Percentiles rank a stretch among this genome's conserved stretches.
Evolutionary conservation across 2,888 invertebrate species (phyloP).

Genomic region (Cheilosia grossa): DNA sequence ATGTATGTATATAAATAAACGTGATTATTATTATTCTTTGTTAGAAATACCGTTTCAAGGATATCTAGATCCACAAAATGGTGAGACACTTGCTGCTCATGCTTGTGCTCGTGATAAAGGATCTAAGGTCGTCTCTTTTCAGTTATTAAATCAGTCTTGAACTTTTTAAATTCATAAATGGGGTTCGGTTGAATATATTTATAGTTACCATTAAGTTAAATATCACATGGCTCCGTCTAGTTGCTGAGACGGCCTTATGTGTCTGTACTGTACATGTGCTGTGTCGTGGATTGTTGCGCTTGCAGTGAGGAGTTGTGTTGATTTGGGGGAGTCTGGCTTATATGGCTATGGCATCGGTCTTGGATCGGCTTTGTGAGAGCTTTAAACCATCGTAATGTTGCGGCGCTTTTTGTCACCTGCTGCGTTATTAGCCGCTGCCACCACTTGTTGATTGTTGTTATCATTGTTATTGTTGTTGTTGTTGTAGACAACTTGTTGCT

Average conservation of each 20-base stretch:
- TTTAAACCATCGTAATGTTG: slow-evolving; percentile 86
- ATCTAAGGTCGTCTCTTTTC: neutral
- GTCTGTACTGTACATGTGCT: neutral
- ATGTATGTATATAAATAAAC: too few relatives aligned
- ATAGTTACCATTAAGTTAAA: slow-evolving; percentile 1
- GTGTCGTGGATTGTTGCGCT: slow-evolving; percentile 20
- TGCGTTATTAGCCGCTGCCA: neutral
- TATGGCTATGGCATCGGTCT: neutral
- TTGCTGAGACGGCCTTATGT: slow-evolving; percentile 8
- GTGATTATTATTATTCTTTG: too few relatives aligned
- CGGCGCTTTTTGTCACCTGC: slow-evolving; percentile 84
- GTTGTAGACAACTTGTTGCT: neutral
- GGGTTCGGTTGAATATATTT: too few relatives aligned
- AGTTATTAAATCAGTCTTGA: slow-evolving; percentile 31
- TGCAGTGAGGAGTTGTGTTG: neutral
- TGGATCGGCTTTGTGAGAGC: neutral
- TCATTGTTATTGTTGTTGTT: too few relatives aligned
- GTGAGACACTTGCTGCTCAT: neutral
- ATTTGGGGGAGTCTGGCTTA: neutral
- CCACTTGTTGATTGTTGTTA: neutral
- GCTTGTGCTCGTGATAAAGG: neutral
- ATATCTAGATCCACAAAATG: too few relatives aligned
- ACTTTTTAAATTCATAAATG: slow-evolving; percentile 1
- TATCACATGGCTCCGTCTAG: slow-evolving; percentile 34
- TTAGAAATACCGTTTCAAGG: neutral